Evolutionary conservation across 2,888 invertebrate species (phyloP).

Genomic region (Onchidella celtica): DNA sequence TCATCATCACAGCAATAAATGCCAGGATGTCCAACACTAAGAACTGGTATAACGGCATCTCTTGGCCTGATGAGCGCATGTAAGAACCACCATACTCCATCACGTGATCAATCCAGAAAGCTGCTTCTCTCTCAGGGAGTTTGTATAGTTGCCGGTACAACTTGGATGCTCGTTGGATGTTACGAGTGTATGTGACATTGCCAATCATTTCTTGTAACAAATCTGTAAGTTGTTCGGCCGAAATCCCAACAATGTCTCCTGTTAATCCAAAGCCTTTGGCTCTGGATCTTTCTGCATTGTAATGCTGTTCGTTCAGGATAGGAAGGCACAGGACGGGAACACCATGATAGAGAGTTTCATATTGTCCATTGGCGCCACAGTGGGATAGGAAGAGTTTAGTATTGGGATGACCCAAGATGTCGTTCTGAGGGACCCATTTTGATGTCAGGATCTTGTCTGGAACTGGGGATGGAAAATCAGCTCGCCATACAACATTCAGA

Average conservation of each 20-base stretch:
- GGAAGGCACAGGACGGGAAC: slow-evolving; percentile 63
- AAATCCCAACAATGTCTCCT: background rate
- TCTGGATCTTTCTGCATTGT: slow-evolving; percentile 53
- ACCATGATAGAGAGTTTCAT: slow-evolving; percentile 63
- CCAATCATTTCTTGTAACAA: slow-evolving; percentile 36
- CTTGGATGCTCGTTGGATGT: slow-evolving; percentile 55
- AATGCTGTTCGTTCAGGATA: slow-evolving; percentile 55
- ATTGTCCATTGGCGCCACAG: slow-evolving; percentile 65
- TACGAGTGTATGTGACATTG: slow-evolving; percentile 38
- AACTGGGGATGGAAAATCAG: slow-evolving; percentile 18
- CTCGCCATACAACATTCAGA: slow-evolving; percentile 48
- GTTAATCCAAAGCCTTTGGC: slow-evolving; percentile 32
- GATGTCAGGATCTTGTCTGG: slow-evolving; percentile 42
- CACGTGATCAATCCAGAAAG: slow-evolving; percentile 65
- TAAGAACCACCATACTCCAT: slow-evolving; percentile 62
- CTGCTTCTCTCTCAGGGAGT: slow-evolving; percentile 57
- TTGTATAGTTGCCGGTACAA: slow-evolving; percentile 54
- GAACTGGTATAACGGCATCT: slow-evolving; percentile 61
- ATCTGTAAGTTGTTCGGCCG: background rate
- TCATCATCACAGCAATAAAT: too few relatives aligned
- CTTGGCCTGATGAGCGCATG: slow-evolving; percentile 54
- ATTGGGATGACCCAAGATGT: slow-evolving; percentile 60
- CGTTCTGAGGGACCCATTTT: slow-evolving; percentile 65
- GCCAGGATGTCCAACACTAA: slow-evolving; percentile 60
- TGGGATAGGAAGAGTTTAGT: slow-evolving; percentile 64